A percentile compares a stretch with the other conserved stretches of the same genome.
phyloP scores from a whole-genome alignment of 2,888 invertebrate species.

The Hyposoter dolosus region DNA sequence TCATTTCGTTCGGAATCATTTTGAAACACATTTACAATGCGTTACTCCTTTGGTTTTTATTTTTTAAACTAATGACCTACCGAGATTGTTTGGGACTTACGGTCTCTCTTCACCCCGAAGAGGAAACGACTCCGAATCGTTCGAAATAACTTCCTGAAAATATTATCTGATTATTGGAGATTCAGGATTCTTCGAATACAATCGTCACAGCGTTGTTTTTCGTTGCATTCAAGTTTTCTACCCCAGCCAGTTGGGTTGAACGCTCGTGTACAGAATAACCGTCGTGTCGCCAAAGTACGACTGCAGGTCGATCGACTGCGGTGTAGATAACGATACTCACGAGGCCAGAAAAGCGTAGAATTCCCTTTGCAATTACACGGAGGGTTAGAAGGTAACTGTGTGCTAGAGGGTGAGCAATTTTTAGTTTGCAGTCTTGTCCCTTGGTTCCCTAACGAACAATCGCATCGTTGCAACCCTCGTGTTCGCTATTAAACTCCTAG shows the following conservation, averaged over 20 bases:
- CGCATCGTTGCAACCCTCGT: constrained; percentile 30
- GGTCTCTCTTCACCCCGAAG: no score
- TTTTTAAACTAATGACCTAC: no score
- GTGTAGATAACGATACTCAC: constrained; percentile 61
- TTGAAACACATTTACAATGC: no score
- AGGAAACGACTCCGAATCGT: no score
- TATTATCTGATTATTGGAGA: neutral
- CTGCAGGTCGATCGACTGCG: constrained; percentile 1
- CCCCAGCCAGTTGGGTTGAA: neutral
- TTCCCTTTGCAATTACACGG: constrained; percentile 61
- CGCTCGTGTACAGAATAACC: constrained; percentile 1
- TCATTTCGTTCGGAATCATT: no score
- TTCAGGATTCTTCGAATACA: neutral
- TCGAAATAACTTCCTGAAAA: neutral
- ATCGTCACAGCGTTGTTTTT: neutral
- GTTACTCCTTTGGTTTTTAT: no score
- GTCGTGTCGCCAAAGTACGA: neutral
- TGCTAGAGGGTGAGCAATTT: constrained; percentile 36
- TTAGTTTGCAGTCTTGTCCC: neutral
- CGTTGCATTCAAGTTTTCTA: neutral
- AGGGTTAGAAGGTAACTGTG: constrained; percentile 29
- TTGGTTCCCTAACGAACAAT: neutral
- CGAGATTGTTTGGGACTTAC: no score
- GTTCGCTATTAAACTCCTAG: constrained; percentile 3
- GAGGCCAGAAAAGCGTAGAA: constrained; percentile 62